phyloP scores from a whole-genome alignment of 1,140 invertebrate species.

The Orussus abietinus region DNA sequence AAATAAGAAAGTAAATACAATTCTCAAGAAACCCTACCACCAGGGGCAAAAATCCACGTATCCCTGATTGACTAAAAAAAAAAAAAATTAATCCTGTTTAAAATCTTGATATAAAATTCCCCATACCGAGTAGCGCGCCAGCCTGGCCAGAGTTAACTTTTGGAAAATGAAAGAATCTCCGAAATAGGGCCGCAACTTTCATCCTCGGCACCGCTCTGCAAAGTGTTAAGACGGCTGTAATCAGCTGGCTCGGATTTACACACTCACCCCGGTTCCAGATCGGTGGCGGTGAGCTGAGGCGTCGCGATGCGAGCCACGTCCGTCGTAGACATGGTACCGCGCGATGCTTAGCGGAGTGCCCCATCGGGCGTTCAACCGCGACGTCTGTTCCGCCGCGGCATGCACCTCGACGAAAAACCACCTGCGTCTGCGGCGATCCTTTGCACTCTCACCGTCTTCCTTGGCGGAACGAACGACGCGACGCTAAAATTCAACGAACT shows the following conservation, averaged over 20 bases:
- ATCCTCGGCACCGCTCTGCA: too few relatives aligned
- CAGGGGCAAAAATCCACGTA: too few relatives aligned
- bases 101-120: too few relatives aligned
- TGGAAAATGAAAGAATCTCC: not conserved
- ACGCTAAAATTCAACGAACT: slow-evolving; percentile 4
- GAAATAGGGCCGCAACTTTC: too few relatives aligned
- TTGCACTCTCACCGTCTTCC: not conserved
- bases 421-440: not conserved
- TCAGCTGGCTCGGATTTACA: not conserved
- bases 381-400: slow-evolving; percentile 14
- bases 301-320: slow-evolving; percentile 28
- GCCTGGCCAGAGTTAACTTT: slow-evolving; percentile 3
- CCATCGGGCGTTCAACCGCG: slow-evolving; percentile 6
- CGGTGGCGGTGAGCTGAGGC: slow-evolving; percentile 25
- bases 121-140: too few relatives aligned
- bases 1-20: too few relatives aligned
- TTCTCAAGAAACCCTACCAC: too few relatives aligned
- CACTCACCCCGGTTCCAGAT: slow-evolving; percentile 38
- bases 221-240: not conserved
- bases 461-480: not conserved
- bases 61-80: too few relatives aligned
- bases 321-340: slow-evolving; percentile 37
- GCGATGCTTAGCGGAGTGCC: slow-evolving; percentile 3
- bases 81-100: too few relatives aligned
- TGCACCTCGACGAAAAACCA: not conserved